phyloP scores from a whole-genome alignment of 2,113 vertebrate species.

The Misgurnus mizolepis region DNA sequence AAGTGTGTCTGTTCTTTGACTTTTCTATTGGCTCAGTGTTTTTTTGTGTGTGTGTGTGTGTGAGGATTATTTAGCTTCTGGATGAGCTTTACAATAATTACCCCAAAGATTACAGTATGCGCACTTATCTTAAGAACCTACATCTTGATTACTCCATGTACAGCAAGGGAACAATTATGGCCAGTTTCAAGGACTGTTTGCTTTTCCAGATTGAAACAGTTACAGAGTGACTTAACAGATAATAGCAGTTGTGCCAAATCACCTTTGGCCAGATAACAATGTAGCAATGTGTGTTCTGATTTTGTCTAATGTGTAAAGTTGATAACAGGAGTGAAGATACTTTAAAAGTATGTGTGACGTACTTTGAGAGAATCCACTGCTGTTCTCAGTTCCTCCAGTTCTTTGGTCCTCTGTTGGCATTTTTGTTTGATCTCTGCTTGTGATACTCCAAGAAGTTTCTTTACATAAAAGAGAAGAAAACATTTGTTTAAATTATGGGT shows the following conservation, averaged over 20 bases:
- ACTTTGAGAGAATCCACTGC: slow-evolving; percentile 80
- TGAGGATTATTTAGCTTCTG: not conserved
- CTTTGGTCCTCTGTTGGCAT: slow-evolving; percentile 78
- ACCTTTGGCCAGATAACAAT: slow-evolving; percentile 17
- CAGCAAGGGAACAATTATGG: slow-evolving; percentile 36
- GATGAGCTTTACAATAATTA: not conserved
- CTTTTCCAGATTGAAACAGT: slow-evolving; percentile 39
- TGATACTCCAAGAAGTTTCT: slow-evolving; percentile 79
- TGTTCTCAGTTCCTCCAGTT: slow-evolving; percentile 78
- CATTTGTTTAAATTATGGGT: slow-evolving; percentile 18
- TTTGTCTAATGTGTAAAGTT: slow-evolving; percentile 29
- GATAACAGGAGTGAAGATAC: not conserved
- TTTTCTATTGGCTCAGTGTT: not conserved
- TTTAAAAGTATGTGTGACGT: slow-evolving; percentile 31
- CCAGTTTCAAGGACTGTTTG: slow-evolving; percentile 53
- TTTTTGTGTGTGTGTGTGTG: slow-evolving; percentile 2
- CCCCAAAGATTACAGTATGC: not conserved
- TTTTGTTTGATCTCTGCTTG: slow-evolving; percentile 79
- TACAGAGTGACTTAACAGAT: slow-evolving; percentile 50
- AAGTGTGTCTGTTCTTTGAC: not conserved
- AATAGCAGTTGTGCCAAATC: slow-evolving; percentile 21
- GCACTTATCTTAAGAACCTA: not conserved
- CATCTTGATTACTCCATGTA: slow-evolving; percentile 25
- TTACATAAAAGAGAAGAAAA: slow-evolving; percentile 41
- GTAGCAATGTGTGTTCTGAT: slow-evolving; percentile 1